Base-by-base conservation (phyloP, 2,113 vertebrate genomes). In the Coptodon bakossiorum region DNA sequence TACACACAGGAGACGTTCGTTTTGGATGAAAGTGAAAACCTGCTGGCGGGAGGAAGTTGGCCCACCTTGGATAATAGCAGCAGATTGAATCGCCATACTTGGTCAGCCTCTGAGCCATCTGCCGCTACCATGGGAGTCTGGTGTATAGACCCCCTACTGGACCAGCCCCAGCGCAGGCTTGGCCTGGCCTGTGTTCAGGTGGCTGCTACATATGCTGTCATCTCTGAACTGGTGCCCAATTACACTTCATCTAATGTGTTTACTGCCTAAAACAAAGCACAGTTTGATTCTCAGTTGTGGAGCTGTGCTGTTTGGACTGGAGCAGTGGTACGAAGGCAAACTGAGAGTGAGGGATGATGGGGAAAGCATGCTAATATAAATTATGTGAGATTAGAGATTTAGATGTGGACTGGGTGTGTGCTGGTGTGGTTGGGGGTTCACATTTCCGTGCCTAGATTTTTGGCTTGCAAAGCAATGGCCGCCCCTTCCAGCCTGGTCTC, bases 101-200 rank as follows among this genome's bases (percentile, higher is more conserved):
- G 93, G 93, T 90, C 93, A 91, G 89, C 92, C 91, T 88, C 63
- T 93, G 85, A 89, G 66, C 95, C 94, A 96, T 96, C 96, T 95
- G 96, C 86, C 73, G 87, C 78, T 91, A 86, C 93, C 87, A 83
- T 83, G 90, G 92, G 93, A 94, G 92, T 92, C 90, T 93, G 92
- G 86, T 90, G 88, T 82, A 57, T 83, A 19, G 88, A 91, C 81
- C 90, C 68, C 90, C 93, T 43, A n/a, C 84, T 9, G 68, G 85
- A 79, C 27, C 54, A 5, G 87, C 52, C 88, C 89, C 82, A 82
- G 66, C 38, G 71, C 56, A 16, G 81, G 45, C 86, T 84, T 68
- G 84, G 87, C 59, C 88, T 88, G 91, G 91, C 87, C 71, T n/a
- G 68, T 43, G 88, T 91, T 92, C 92, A 93, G 91, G 90, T 90